Conservation (phyloP, 1,140 invertebrate species). For the Drosophila tsacasi region DNA sequence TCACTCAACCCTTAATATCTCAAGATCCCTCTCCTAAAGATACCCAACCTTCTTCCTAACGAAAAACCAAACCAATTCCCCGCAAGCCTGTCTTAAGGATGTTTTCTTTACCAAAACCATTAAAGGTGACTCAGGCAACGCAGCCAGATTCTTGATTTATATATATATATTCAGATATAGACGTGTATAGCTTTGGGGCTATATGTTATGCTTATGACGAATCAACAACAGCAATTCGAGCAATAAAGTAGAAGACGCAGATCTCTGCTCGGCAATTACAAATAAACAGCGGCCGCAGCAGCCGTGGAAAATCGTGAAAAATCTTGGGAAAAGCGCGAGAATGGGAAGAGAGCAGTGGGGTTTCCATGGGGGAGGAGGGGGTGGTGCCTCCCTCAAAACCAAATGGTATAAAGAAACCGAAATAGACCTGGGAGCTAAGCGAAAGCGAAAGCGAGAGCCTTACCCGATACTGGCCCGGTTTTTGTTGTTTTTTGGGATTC, state of each 20-base stretch:
- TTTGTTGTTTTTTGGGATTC: background rate
- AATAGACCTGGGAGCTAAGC: constrained; percentile 2
- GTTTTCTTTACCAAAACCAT: background rate
- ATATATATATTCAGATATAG: constrained; percentile 7
- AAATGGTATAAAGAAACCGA: background rate
- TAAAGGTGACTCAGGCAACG: background rate
- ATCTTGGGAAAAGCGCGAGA: background rate
- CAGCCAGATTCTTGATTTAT: constrained; percentile 1
- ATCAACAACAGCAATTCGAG: constrained; percentile 49
- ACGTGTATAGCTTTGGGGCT: constrained; percentile 32
- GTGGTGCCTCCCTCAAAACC: constrained; percentile 10
- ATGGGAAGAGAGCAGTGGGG: background rate
- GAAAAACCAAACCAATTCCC: background rate
- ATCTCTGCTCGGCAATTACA: constrained; percentile 36
- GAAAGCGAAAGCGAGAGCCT: constrained; percentile 3
- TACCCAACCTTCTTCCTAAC: background rate
- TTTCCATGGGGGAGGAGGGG: background rate
- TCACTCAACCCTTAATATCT: background rate
- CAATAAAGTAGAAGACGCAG: constrained; percentile 37
- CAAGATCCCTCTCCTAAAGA: background rate
- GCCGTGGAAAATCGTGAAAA: constrained; percentile 14
- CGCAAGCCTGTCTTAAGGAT: constrained; percentile 5
- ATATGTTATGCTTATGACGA: constrained; percentile 46
- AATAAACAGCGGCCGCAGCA: constrained; percentile 31
- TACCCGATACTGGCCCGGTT: constrained; percentile 16